Evolutionary conservation across 1,140 invertebrate species (phyloP).

Genomic region (Drosophila ironensis): DNA sequence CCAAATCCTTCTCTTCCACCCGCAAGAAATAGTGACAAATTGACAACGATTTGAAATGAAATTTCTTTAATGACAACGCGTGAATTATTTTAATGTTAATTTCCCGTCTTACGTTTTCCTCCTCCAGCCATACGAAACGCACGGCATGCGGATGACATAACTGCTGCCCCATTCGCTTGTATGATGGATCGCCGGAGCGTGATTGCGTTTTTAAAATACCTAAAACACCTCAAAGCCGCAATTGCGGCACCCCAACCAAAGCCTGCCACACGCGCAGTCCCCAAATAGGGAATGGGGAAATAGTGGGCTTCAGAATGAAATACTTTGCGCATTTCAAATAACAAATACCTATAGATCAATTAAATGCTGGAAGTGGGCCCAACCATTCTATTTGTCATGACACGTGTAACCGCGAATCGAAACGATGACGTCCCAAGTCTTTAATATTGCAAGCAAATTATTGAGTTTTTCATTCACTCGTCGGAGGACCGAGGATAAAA

Average conservation of each 20-base stretch:
- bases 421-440: too few relatives aligned
- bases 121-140: constrained; percentile 19
- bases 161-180: constrained; percentile 1
- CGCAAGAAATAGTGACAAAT: not conserved
- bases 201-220: constrained; percentile 57
- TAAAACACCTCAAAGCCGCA: constrained; percentile 3
- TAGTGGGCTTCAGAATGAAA: constrained; percentile 2
- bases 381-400: too few relatives aligned
- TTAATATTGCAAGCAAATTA: too few relatives aligned
- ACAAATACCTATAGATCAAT: not conserved
- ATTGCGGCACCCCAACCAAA: not conserved
- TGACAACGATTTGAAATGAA: not conserved
- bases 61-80: constrained; percentile 46
- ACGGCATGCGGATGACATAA: constrained; percentile 63
- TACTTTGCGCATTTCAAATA: not conserved
- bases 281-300: constrained; percentile 20
- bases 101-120: constrained; percentile 29
- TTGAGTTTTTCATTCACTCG: too few relatives aligned
- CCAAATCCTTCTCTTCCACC: not conserved
- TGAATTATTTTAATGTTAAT: constrained; percentile 39
- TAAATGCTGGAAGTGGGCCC: too few relatives aligned
- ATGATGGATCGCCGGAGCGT: constrained; percentile 64
- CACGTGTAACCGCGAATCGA: too few relatives aligned
- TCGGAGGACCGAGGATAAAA: too few relatives aligned
- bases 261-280: not conserved